Evolutionary conservation across 2,888 invertebrate genomes (phyloP).

Genomic region (Agriopis marginaria): DNA sequence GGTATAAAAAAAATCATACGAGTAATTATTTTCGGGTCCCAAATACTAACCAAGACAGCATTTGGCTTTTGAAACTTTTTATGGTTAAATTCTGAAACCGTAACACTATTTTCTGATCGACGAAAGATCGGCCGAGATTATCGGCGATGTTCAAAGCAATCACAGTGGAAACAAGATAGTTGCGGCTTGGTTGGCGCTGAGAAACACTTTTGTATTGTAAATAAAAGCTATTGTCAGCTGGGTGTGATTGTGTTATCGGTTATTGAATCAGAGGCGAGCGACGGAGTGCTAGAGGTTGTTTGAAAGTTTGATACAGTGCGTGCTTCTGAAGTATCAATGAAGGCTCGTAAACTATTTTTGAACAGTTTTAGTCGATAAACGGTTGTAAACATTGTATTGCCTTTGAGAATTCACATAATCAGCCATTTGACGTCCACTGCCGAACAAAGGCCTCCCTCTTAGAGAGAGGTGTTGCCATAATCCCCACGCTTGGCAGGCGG

Average conservation of each 20-base stretch:
- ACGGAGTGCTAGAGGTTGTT: neutral
- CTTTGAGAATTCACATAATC: too few species aligned
- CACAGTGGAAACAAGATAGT: slow-evolving; percentile 16
- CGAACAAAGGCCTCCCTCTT: too few species aligned
- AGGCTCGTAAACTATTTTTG: neutral
- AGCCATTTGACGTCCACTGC: too few species aligned
- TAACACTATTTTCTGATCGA: neutral
- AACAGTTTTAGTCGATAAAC: too few species aligned
- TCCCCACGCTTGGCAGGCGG: too few species aligned
- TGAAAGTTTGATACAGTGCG: neutral
- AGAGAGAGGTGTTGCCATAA: too few species aligned
- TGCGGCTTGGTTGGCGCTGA: slow-evolving; percentile 10
- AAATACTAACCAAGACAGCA: neutral
- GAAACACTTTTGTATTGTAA: slow-evolving; percentile 17
- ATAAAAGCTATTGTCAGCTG: slow-evolving; percentile 19
- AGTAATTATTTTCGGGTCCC: neutral
- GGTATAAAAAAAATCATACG: too few species aligned
- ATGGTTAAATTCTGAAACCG: neutral
- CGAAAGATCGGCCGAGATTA: slow-evolving; percentile 3
- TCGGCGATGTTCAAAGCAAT: slow-evolving; percentile 22
- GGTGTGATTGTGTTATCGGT: slow-evolving; percentile 17
- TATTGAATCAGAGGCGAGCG: slow-evolving; percentile 14
- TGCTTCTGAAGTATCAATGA: too few species aligned
- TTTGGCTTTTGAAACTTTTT: slow-evolving; percentile 3
- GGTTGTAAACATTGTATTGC: too few species aligned